Evolutionary conservation across 2,888 invertebrate genomes (phyloP), one percentile per base, ranked within the genome.

Genomic region (Morpho helenor): DNA sequence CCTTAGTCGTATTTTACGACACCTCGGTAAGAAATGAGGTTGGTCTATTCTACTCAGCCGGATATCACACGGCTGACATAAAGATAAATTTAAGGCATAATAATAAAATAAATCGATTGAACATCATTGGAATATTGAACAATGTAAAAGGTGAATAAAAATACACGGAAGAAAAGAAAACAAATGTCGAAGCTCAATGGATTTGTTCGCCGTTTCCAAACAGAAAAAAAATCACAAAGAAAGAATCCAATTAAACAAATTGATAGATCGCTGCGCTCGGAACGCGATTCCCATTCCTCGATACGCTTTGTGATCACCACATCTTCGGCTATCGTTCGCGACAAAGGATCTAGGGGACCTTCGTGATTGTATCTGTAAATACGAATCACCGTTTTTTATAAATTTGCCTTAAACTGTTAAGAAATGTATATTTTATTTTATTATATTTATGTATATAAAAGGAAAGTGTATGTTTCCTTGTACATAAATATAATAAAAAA

Each of bases 181-280:
- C 68, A 80, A 79, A 54, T 79, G 80, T 79, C 76, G 73, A 80
- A 80, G 76, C 79, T 79, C 80, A 79, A 81, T 77, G 77, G 77
- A 74, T 78, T 69, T 69, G 64, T 67, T 66, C 73, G 66, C 66
- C 72, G 79, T 76, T 81, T 77, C 75, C 80, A 77, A 79, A 77
- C 68, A 71, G 67, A 75, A 74, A 78, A 79, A 75, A 82, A 80
- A 77, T 75, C 74, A 77, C 79, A 85, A 82, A 84, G 84, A 76
- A 77, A 75, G 81, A 84, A 84, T 86, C 80, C 84, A 86, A 86
- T 86, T 85, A 85, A 85, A 86, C 82, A 83, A 86, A 86, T 86
- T 86, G 85, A 84, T 84, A 79, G 85, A 84, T 86, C 77, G 77
- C 70, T 74, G 62, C 68, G 68, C 76, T 74, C 65, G 64, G 72